Evolutionary conservation across 2,113 vertebrate genomes (phyloP), one percentile per base, ranked within the genome.

Genomic region (Sylvia atricapilla): DNA sequence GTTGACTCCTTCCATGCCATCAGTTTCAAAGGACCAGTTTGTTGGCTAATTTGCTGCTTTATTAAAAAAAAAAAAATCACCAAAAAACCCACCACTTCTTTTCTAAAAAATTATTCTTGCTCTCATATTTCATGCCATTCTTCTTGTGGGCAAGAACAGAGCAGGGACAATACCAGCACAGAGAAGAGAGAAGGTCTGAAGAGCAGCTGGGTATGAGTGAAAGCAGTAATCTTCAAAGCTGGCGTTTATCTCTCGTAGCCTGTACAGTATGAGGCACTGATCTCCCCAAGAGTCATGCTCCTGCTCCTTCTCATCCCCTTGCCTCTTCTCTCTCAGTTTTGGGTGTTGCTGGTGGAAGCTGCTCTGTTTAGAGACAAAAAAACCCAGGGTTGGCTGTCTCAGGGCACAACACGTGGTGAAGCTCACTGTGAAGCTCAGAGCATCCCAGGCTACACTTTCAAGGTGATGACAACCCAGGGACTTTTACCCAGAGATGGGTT

Each of bases 21-120:
- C 63, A 82, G 44, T 90, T 93, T 92, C 77, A 95, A 93, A 95
- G 84, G 82, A 81, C 49, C 16, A 69, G 75, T 87, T 91, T 79
- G 66, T 91, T 91, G 69, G 66, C 31, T 56, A 84, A 25, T 84
- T 91, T 69, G n/a, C 73, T 89, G 21, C 31, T 79, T 89, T 69
- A 89, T 62, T 81, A 13, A 89, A 74, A 90, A 41, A 19, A 53
- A 56, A 43, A n/a, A 13, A 43, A 43, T 37, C 37, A 10, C 37
- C 37, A 43, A 43, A 44, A 44, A 41, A 14, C 37, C 10, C 37
- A 37, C 13, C 41, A 41, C 41, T 41, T 41, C 13, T 13, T 41
- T 41, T 41, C 4, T 14, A 41, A 41, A 44, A 44, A 44, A 44
- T 50, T 50, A 50, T 50, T 50, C 27, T 82, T 0, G 0, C 15